phyloP scores from a whole-genome alignment of 2,113 vertebrate species.

The Oceanodroma tethys region DNA sequence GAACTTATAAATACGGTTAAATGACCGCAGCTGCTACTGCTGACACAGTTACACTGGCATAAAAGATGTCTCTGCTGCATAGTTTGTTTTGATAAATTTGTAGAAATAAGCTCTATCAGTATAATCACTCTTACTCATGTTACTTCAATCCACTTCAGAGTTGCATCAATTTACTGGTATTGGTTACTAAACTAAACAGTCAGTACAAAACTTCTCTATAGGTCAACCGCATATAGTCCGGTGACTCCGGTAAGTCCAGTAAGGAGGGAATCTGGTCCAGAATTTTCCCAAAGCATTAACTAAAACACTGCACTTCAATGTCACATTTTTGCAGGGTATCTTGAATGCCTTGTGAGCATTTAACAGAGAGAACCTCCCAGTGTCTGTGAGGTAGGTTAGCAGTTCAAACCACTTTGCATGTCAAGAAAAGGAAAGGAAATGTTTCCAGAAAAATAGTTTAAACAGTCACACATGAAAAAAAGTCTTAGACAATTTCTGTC shows the following conservation, averaged over 20 bases:
- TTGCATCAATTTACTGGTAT: not conserved
- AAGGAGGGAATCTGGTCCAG: not conserved
- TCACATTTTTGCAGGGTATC: not conserved
- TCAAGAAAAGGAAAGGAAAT: not conserved
- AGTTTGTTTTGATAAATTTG: conserved; percentile 11
- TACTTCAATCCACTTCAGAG: not conserved
- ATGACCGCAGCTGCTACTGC: not conserved
- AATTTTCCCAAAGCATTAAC: not conserved
- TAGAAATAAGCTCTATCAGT: conserved; percentile 22
- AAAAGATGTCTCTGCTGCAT: not conserved
- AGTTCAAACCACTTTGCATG: not conserved
- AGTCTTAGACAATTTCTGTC: not conserved
- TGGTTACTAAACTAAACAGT: not conserved
- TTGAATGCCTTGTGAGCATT: not conserved
- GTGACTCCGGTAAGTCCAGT: not conserved
- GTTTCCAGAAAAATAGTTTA: not conserved
- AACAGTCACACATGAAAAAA: not conserved
- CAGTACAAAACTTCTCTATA: not conserved
- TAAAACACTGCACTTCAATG: not conserved
- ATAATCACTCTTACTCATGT: not conserved
- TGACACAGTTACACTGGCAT: not conserved
- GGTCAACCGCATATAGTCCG: not conserved
- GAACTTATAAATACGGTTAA: not conserved
- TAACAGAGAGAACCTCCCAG: not conserved
- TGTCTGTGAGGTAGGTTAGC: not conserved